Percentiles rank a stretch among this genome's conserved stretches.
These are phyloP conservation scores for Bombylius discolor DNA, from an alignment of 2,888 invertebrate genomes.

Conservation along the genomic window DNA sequence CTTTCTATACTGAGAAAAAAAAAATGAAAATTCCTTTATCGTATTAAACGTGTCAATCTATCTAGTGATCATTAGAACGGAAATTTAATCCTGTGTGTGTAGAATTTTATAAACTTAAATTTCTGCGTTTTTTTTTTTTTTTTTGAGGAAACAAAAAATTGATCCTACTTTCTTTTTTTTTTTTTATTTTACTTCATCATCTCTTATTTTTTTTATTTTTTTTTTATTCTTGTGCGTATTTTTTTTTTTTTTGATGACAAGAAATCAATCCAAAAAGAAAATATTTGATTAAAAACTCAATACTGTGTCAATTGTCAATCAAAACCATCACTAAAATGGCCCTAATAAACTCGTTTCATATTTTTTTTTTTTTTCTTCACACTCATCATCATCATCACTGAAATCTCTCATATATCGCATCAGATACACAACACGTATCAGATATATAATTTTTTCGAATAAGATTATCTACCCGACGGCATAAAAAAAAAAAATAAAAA, in stretches of 20 bases:
- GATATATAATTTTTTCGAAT: neutral
- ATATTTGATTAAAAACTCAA: slow-evolving; percentile 32
- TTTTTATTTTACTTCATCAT: neutral
- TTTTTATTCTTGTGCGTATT: too few relatives aligned
- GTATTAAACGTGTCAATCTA: too few relatives aligned
- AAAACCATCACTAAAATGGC: slow-evolving; percentile 12
- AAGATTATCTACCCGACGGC: neutral
- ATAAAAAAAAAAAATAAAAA: neutral
- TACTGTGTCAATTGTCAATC: slow-evolving; percentile 28
- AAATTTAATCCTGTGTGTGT: too few relatives aligned
- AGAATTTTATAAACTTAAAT: too few relatives aligned
- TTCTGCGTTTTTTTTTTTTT: too few relatives aligned
- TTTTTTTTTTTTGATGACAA: neutral
- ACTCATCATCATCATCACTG: too few relatives aligned
- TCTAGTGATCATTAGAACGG: too few relatives aligned
- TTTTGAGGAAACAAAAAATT: too few relatives aligned
- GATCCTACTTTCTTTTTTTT: neutral
- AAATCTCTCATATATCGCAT: too few relatives aligned
- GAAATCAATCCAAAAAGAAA: slow-evolving; percentile 34
- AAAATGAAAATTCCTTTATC: too few relatives aligned
- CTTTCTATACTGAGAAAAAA: too few relatives aligned
- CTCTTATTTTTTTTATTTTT: neutral
- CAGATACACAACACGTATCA: too few relatives aligned
- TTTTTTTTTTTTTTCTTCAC: neutral
- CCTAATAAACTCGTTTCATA: neutral